Percentiles rank a stretch among this genome's conserved stretches.
phyloP scores from a whole-genome alignment of 2,888 invertebrate genomes.

The Heliconius hortense region DNA sequence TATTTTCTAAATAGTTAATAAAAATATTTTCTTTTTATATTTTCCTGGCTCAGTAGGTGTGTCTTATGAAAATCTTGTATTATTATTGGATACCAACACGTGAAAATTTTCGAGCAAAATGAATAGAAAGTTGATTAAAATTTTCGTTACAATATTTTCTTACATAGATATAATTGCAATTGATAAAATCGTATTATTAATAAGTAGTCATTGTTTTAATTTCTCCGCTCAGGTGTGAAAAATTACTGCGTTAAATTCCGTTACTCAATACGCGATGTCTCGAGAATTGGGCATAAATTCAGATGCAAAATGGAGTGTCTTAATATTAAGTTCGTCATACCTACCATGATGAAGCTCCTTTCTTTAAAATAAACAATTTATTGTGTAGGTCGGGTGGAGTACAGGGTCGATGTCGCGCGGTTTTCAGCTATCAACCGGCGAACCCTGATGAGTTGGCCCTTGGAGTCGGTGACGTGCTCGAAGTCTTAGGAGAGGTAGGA shows the following conservation, averaged over 20 bases:
- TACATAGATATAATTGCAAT: not conserved
- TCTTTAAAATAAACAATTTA: not conserved
- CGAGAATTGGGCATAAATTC: not conserved
- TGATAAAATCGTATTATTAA: not conserved
- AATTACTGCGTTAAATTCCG: not conserved
- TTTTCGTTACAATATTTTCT: not conserved
- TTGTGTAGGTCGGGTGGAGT: constrained; percentile 50
- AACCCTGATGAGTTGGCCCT: constrained; percentile 96
- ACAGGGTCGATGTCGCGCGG: constrained; percentile 88
- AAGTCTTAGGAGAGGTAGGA: constrained; percentile 90
- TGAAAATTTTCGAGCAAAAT: not conserved
- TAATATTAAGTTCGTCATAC: too few relatives aligned
- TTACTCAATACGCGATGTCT: not conserved
- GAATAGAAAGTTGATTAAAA: not conserved
- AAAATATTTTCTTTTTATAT: not conserved
- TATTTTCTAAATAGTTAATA: too few relatives aligned
- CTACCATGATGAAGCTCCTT: not conserved
- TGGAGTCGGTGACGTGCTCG: constrained; percentile 93
- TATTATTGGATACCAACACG: not conserved
- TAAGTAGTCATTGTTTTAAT: not conserved
- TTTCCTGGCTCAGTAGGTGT: not conserved
- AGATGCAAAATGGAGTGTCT: not conserved
- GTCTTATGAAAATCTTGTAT: not conserved
- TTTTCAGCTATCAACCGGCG: constrained; percentile 95
- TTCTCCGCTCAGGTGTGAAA: not conserved